Evolutionary conservation across 1,140 invertebrate species (phyloP).

Genomic region (Caenorhabditis brenneri): DNA sequence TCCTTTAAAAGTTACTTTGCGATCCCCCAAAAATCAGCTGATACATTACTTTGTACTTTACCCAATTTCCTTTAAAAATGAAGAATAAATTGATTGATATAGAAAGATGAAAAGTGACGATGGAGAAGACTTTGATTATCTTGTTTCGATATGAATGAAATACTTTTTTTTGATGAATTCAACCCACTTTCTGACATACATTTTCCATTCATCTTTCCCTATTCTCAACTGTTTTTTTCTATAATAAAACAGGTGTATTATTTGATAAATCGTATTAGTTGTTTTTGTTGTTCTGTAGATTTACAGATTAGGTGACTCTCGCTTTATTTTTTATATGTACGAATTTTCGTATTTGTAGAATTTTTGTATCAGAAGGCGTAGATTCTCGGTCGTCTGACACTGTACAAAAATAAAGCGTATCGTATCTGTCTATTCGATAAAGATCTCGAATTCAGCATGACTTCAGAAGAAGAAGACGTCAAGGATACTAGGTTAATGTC

Average conservation of each 20-base stretch:
- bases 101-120: background rate
- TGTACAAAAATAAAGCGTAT: no score
- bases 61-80: background rate
- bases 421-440: no score
- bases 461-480: no score
- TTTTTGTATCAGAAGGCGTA: no score
- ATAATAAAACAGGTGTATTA: background rate
- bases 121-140: background rate
- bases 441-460: no score
- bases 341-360: background rate
- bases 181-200: background rate
- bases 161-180: background rate
- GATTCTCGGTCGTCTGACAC: no score
- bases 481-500: no score
- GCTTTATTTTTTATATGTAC: background rate
- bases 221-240: background rate
- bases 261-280: background rate
- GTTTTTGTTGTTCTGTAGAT: background rate
- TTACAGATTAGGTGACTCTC: background rate
- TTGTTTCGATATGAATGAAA: background rate
- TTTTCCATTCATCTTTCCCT: background rate
- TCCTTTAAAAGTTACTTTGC: no score
- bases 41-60: background rate
- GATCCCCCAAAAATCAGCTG: constrained; percentile 19
- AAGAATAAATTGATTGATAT: background rate